These are phyloP conservation scores for Apodemia hepburni DNA, from an alignment of 2,888 invertebrate species.

Conservation along the genomic window DNA sequence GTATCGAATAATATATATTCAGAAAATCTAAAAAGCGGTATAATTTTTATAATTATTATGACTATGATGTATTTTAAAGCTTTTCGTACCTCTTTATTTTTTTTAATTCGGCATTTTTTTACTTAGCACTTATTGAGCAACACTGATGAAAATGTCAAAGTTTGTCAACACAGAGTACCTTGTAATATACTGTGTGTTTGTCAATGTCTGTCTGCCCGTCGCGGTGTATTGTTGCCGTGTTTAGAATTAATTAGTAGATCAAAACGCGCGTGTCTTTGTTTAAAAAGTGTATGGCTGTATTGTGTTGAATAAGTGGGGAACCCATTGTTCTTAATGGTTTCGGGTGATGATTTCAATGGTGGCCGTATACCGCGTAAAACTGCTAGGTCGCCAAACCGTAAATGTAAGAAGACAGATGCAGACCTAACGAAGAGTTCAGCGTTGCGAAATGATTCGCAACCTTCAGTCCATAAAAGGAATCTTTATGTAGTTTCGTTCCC, in stretches of 20 bases:
- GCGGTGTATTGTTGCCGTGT: constrained; percentile 45
- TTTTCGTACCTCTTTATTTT: too few species aligned
- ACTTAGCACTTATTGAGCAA: constrained; percentile 15
- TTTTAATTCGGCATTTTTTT: too few species aligned
- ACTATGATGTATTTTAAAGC: too few species aligned
- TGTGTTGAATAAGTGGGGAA: constrained; percentile 58
- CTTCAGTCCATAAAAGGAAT: constrained; percentile 93
- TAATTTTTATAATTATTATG: too few species aligned
- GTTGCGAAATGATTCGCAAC: constrained; percentile 81
- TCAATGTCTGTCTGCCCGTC: constrained; percentile 46
- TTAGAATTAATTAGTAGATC: constrained; percentile 53
- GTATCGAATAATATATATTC: too few species aligned
- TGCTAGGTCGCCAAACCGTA: constrained; percentile 83
- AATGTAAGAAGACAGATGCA: constrained; percentile 82
- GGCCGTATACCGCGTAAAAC: constrained; percentile 84
- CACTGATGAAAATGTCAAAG: constrained; percentile 35
- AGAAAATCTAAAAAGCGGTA: too few species aligned
- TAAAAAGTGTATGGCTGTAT: constrained; percentile 63
- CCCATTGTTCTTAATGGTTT: constrained; percentile 77
- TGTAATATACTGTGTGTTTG: too few species aligned
- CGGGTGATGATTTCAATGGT: constrained; percentile 80
- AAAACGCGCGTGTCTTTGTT: constrained; percentile 62
- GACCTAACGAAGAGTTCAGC: constrained; percentile 81
- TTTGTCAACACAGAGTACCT: too few species aligned
- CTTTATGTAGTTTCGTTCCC: constrained; percentile 94